Evolutionary conservation across 2,888 invertebrate species (phyloP).

Genomic region (Thymelicus lineola): DNA sequence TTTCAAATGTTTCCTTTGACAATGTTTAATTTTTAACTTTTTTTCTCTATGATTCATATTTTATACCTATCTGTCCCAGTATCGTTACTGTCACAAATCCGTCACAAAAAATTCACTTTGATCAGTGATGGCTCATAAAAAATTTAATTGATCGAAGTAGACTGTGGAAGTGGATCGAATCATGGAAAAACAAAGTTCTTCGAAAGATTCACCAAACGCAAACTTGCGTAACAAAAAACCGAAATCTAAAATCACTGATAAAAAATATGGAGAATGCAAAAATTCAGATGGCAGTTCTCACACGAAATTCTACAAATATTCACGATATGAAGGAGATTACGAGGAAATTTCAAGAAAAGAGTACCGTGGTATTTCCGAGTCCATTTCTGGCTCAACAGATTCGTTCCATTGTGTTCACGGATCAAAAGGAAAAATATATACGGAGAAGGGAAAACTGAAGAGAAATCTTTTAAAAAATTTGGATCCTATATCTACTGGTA

Average conservation of each 20-base stretch:
- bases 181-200: conserved; percentile 21
- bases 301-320: conserved; percentile 60
- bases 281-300: conserved; percentile 56
- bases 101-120: neutral
- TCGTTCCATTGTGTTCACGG: conserved; percentile 64
- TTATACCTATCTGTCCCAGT: too few species aligned
- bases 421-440: conserved; percentile 58
- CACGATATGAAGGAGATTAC: conserved; percentile 47
- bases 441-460: conserved; percentile 58
- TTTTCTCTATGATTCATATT: too few species aligned
- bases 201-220: neutral
- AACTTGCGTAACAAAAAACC: conserved; percentile 11
- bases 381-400: conserved; percentile 62
- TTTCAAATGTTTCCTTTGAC: too few species aligned
- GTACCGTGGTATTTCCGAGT: conserved; percentile 56
- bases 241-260: conserved; percentile 35
- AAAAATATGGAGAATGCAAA: conserved; percentile 46
- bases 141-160: too few species aligned
- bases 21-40: too few species aligned
- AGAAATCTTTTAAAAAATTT: conserved; percentile 61
- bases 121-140: neutral
- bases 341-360: conserved; percentile 56
- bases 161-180: too few species aligned
- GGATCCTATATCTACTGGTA: conserved; percentile 59
- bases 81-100: neutral